phyloP scores from a whole-genome alignment of 1,140 invertebrate species.

The Drosophila ironensis region DNA sequence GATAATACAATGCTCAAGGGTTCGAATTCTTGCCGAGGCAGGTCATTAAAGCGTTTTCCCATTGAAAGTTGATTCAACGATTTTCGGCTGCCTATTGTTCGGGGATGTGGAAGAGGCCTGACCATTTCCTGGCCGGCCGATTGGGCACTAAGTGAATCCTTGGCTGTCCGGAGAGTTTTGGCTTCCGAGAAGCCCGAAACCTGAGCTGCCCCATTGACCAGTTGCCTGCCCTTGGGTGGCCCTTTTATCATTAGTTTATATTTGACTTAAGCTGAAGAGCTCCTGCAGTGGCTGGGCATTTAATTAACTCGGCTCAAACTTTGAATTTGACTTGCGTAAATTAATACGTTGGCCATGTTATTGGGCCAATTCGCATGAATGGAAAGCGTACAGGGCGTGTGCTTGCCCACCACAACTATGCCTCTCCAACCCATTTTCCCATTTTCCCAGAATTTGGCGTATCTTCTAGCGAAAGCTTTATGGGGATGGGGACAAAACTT shows the following conservation, averaged over 20 bases:
- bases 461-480: too few relatives aligned
- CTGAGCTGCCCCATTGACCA: conserved; percentile 12
- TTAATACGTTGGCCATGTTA: conserved; percentile 72
- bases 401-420: conserved; percentile 69
- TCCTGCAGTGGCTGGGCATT: conserved; percentile 40
- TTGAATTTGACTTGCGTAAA: conserved; percentile 56
- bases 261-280: conserved; percentile 60
- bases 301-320: conserved; percentile 65
- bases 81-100: conserved; percentile 27
- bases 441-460: too few relatives aligned
- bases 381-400: too few relatives aligned
- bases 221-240: conserved; percentile 5
- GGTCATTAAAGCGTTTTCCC: conserved; percentile 17
- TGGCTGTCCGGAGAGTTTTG: too few relatives aligned
- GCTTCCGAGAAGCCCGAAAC: not conserved
- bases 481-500: conserved; percentile 20
- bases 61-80: conserved; percentile 22
- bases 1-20: conserved; percentile 16
- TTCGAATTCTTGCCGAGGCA: conserved; percentile 17
- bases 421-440: not conserved
- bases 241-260: conserved; percentile 51
- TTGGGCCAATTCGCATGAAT: too few relatives aligned
- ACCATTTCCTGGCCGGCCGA: conserved; percentile 13
- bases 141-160: conserved; percentile 1
- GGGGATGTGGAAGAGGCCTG: not conserved